Evolutionary conservation across 2,888 invertebrate species (phyloP), one percentile per base, ranked within the genome.

Genomic region (Crocallis elinguaria): DNA sequence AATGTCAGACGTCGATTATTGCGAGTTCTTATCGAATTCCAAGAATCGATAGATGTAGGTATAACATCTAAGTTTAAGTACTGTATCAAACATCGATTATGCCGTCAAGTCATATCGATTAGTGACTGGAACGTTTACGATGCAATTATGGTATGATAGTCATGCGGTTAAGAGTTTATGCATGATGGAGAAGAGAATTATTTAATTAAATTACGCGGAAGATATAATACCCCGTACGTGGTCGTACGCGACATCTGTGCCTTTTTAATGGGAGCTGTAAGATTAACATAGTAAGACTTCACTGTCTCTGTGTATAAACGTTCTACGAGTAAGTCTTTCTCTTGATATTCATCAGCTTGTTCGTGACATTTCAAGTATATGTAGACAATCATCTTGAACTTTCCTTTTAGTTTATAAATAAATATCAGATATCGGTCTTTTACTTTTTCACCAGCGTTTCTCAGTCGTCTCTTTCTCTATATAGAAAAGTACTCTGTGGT

Each of bases 71-170:
- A 16, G 3, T 8, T 42, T 3, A 11, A 30, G 29, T 49, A 42
- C 42, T 49, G 49, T 12, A 12, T 16, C 3, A n/a, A 21, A 23
- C 16, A 23, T 13, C 4, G 11, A 33, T 23, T 32, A 8, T 30
- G 2, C 36, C 29, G 21, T 5, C 14, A 42, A 25, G 16, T 30
- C 16, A 17, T 30, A 53, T 53, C 43, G 53, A 53, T 53, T 53
- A 53, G 32, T 29, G 23, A 44, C 43, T 51, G 32, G 39, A 25
- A 12, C 48, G 35, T 29, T 51, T 36, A 52, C 27, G 48, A 23
- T 27, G 37, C 33, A 33, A 38, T 48, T 38, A 38, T 27, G 43
- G 16, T 25, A 14, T 16, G 41, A 52, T 41, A 52, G 45, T 46
- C 41, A 46, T 16, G 41, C 23, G 23, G 41, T 36, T 41, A 45